Percentiles rank a stretch among this genome's conserved stretches.
phyloP scores from a whole-genome alignment of 1,140 invertebrate genomes.

The Calephelis nemesis region DNA sequence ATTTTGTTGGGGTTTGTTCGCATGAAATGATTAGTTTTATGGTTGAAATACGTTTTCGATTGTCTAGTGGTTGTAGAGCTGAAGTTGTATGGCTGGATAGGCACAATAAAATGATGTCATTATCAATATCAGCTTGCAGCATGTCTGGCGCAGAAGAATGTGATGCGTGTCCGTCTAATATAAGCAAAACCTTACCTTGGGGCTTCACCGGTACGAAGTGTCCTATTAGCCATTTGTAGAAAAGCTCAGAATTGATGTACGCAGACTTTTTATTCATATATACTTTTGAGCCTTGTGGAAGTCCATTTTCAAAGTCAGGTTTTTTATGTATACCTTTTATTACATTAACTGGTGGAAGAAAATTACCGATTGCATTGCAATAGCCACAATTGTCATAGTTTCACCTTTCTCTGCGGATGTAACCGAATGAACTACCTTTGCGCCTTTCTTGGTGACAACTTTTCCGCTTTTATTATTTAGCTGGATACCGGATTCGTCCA shows the following conservation, averaged over 20 bases:
- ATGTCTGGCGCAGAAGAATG: slow-evolving; percentile 40
- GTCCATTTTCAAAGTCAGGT: slow-evolving; percentile 46
- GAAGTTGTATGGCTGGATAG: slow-evolving; percentile 49
- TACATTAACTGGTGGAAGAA: slow-evolving; percentile 28
- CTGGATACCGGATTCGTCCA: too few relatives aligned
- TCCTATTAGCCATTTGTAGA: slow-evolving; percentile 55
- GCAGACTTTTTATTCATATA: slow-evolving; percentile 53
- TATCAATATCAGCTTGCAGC: slow-evolving; percentile 45
- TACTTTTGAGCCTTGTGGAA: slow-evolving; percentile 47
- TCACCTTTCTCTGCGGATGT: too few relatives aligned
- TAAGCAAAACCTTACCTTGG: slow-evolving; percentile 49
- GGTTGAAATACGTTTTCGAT: slow-evolving; percentile 37
- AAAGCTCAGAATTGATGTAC: slow-evolving; percentile 54
- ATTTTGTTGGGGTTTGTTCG: too few relatives aligned
- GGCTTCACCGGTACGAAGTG: slow-evolving; percentile 56
- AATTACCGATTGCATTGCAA: slow-evolving; percentile 26
- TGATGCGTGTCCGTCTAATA: slow-evolving; percentile 65
- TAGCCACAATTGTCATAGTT: too few relatives aligned
- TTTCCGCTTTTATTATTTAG: too few relatives aligned
- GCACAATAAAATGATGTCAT: slow-evolving; percentile 55
- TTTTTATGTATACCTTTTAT: slow-evolving; percentile 44
- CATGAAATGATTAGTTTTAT: too few relatives aligned
- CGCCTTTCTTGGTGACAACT: too few relatives aligned
- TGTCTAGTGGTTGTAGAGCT: slow-evolving; percentile 48
- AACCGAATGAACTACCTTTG: too few relatives aligned